phyloP scores from a whole-genome alignment of 2,888 invertebrate species.

The Hirtodrosophila histrioides region DNA sequence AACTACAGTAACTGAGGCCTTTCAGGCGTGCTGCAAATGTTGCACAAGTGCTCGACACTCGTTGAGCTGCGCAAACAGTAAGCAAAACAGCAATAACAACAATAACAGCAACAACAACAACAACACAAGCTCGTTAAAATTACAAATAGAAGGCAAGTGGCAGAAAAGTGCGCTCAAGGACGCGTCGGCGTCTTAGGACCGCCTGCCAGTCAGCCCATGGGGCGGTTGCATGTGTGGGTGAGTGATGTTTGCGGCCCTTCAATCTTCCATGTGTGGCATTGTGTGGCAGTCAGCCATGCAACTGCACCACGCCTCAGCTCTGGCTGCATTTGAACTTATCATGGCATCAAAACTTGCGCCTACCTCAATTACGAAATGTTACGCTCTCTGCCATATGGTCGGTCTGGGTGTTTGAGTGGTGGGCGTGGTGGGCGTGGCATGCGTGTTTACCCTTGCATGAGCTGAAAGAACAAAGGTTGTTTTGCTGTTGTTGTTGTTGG shows the following conservation, averaged over 20 bases:
- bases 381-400: conserved; percentile 11
- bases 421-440: conserved; percentile 37
- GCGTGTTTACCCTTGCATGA: conserved; percentile 61
- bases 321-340: conserved; percentile 63
- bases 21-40: conserved; percentile 65
- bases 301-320: conserved; percentile 26
- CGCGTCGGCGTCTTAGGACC: conserved; percentile 59
- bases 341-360: conserved; percentile 48
- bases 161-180: conserved; percentile 80
- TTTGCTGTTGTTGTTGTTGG: conserved; percentile 15
- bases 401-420: background rate
- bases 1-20: conserved; percentile 31
- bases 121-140: conserved; percentile 64
- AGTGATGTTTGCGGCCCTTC: background rate
- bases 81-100: conserved; percentile 34
- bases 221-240: conserved; percentile 3
- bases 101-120: conserved; percentile 14
- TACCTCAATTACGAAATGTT: conserved; percentile 53
- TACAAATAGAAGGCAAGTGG: conserved; percentile 80
- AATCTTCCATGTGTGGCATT: conserved; percentile 10
- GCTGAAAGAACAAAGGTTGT: conserved; percentile 34
- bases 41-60: conserved; percentile 68
- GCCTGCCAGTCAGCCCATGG: background rate
- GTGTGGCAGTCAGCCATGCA: conserved; percentile 45
- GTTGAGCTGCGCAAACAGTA: conserved; percentile 57